phyloP scores from a whole-genome alignment of 2,888 invertebrate genomes.

The Drosophila engyochracea region DNA sequence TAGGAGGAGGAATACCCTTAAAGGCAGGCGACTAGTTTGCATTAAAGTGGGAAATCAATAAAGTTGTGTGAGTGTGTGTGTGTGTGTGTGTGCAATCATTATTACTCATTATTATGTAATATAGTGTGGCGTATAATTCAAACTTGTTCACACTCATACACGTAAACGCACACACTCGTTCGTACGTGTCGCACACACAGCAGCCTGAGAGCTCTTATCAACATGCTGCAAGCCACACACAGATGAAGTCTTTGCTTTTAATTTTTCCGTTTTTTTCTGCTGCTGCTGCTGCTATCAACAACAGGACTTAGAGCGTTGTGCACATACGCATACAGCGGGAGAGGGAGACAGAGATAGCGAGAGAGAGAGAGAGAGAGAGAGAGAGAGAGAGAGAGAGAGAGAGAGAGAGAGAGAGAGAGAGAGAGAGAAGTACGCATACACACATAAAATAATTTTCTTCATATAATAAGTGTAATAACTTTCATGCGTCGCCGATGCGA shows the following conservation, averaged over 20 bases:
- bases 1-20: not conserved
- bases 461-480: constrained; percentile 82
- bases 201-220: constrained; percentile 67
- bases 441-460: constrained; percentile 78
- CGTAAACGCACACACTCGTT: not conserved
- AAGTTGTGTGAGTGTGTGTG: constrained; percentile 27
- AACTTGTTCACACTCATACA: constrained; percentile 38
- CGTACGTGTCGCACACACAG: constrained; percentile 47
- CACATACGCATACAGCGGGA: constrained; percentile 6
- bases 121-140: constrained; percentile 70
- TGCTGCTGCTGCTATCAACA: constrained; percentile 27
- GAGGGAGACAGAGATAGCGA: not conserved
- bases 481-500: constrained; percentile 73
- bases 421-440: constrained; percentile 6
- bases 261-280: constrained; percentile 52
- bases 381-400: not conserved
- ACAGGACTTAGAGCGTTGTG: constrained; percentile 29
- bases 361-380: not conserved
- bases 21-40: constrained; percentile 37
- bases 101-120: constrained; percentile 76
- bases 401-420: not conserved
- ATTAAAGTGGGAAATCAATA: constrained; percentile 54
- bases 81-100: constrained; percentile 62
- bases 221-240: constrained; percentile 69
- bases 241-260: constrained; percentile 82